Conservation (phyloP, 2,113 vertebrate genomes). For the Odontophorus gujanensis region DNA sequence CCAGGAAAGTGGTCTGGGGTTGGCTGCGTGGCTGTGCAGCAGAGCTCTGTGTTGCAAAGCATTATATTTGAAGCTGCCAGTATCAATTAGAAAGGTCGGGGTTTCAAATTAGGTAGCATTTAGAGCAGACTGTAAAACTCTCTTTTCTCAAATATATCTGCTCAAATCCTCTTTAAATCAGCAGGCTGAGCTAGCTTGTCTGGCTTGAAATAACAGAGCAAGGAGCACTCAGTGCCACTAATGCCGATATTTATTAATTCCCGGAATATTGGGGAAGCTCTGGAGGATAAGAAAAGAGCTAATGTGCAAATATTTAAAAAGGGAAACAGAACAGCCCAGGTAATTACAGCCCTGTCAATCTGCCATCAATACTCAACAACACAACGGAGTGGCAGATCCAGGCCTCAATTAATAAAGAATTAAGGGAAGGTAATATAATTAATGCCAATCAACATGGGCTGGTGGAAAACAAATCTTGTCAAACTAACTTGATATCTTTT, state of each 20-base stretch:
- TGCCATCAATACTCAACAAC: slow-evolving; percentile 57
- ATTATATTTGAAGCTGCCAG: not conserved
- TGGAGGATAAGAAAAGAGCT: slow-evolving; percentile 30
- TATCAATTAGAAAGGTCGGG: not conserved
- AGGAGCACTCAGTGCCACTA: not conserved
- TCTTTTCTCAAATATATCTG: not conserved
- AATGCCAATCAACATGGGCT: slow-evolving; percentile 62
- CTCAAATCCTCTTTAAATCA: not conserved
- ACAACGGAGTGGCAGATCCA: slow-evolving; percentile 64
- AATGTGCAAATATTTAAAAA: slow-evolving; percentile 72
- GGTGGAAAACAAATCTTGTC: slow-evolving; percentile 70
- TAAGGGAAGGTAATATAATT: slow-evolving; percentile 66
- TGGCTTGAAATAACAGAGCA: not conserved
- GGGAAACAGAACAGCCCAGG: slow-evolving; percentile 55
- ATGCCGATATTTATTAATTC: slow-evolving; percentile 13
- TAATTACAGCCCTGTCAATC: slow-evolving; percentile 69
- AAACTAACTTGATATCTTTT: slow-evolving; percentile 61
- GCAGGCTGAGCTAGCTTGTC: not conserved
- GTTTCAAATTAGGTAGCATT: not conserved
- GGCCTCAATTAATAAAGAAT: slow-evolving; percentile 74
- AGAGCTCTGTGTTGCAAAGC: not conserved
- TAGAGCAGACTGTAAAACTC: not conserved
- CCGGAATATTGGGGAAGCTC: slow-evolving; percentile 11
- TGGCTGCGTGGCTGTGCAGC: not conserved
- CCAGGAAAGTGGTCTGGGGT: not conserved